These are phyloP conservation scores for Hartigia nigra DNA, from an alignment of 2,888 invertebrate genomes.

Conservation along the genomic window DNA sequence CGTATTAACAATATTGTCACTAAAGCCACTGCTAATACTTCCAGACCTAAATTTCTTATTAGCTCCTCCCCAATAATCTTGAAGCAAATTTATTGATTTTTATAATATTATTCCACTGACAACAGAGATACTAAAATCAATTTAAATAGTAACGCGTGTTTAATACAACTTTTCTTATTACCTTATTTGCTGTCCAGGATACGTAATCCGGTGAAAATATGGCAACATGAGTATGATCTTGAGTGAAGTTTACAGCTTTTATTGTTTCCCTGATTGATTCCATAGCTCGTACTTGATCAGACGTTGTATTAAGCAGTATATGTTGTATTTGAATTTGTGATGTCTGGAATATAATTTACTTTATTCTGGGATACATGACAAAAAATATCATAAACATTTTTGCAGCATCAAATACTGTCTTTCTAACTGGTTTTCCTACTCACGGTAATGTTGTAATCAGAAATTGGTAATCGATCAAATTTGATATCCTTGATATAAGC, in stretches of 20 bases:
- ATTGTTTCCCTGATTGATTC: conserved; percentile 53
- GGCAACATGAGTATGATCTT: conserved; percentile 46
- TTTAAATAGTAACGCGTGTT: background rate
- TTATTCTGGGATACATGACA: background rate
- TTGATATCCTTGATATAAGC: conserved; percentile 61
- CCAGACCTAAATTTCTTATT: conserved; percentile 63
- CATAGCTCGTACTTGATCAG: conserved; percentile 58
- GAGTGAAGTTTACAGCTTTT: conserved; percentile 48
- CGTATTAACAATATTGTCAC: conserved; percentile 65
- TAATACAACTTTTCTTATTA: conserved; percentile 23
- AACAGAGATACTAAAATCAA: conserved; percentile 9
- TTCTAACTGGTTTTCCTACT: conserved; percentile 5
- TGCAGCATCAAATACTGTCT: background rate
- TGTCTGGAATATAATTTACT: conserved; percentile 41
- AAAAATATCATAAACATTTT: background rate
- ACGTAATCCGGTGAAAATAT: conserved; percentile 59
- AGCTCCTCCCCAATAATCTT: conserved; percentile 62
- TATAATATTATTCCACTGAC: conserved; percentile 4
- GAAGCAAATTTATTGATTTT: conserved; percentile 21
- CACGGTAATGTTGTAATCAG: conserved; percentile 62
- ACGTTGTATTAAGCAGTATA: conserved; percentile 53
- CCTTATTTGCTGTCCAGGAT: conserved; percentile 61
- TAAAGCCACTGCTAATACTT: conserved; percentile 64
- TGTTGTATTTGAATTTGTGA: conserved; percentile 61
- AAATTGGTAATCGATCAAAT: conserved; percentile 53